Conservation (phyloP, 2,888 invertebrate species). For the Leptinotarsa haldemani region DNA sequence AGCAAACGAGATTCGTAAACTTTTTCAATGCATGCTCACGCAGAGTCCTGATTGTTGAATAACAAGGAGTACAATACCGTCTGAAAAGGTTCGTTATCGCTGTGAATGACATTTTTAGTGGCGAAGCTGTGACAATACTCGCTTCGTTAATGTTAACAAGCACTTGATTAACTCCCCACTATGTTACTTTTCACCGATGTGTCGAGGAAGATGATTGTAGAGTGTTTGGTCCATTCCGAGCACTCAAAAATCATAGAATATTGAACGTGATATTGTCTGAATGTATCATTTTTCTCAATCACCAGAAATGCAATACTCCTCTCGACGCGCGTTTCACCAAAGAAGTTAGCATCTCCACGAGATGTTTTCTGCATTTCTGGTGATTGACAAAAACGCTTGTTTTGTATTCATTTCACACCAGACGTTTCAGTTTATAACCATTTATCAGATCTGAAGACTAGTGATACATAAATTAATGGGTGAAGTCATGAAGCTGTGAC, state of each 20-base stretch:
- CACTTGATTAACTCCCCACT: constrained; percentile 62
- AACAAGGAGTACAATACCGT: constrained; percentile 50
- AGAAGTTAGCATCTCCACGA: no score
- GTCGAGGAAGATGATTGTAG: not conserved
- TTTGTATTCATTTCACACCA: no score
- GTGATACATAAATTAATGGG: no score
- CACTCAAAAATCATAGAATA: not conserved
- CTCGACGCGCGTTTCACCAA: no score
- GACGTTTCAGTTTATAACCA: no score
- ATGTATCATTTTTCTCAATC: no score
- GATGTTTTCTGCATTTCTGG: no score
- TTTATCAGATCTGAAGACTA: no score
- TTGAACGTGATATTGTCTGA: no score
- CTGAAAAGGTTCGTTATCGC: constrained; percentile 63
- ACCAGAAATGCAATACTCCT: no score
- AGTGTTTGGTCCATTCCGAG: not conserved
- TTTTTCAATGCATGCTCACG: constrained; percentile 41
- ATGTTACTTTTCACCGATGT: constrained; percentile 38
- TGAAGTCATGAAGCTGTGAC: no score
- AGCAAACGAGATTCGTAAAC: constrained; percentile 28
- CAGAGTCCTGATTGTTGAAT: constrained; percentile 44
- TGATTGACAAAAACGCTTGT: no score
- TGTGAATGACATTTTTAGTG: constrained; percentile 62
- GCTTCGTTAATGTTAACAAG: constrained; percentile 65
- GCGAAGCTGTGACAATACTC: constrained; percentile 59